phyloP scores from a whole-genome alignment of 2,113 vertebrate genomes.

The Sialia sialis region DNA sequence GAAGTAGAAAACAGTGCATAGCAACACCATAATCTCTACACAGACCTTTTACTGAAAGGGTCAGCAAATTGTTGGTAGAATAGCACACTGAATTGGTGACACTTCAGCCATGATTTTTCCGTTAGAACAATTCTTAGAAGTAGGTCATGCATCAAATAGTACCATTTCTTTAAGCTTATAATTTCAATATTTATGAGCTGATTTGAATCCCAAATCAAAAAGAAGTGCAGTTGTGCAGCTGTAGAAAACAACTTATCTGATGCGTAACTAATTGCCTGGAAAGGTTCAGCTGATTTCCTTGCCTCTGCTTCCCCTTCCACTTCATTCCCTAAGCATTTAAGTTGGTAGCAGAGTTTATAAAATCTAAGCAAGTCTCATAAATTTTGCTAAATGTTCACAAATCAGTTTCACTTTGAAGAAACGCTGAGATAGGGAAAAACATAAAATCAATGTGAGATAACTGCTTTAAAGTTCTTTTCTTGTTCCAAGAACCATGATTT shows the following conservation, averaged over 20 bases:
- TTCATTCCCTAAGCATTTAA: not conserved
- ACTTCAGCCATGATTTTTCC: not conserved
- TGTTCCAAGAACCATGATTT: not conserved
- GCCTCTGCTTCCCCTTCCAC: not conserved
- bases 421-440: not conserved
- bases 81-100: not conserved
- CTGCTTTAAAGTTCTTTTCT: not conserved
- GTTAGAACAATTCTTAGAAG: conserved; percentile 54
- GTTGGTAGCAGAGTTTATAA: not conserved
- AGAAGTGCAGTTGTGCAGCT: conserved; percentile 23
- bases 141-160: conserved; percentile 37
- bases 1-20: not conserved
- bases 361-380: not conserved
- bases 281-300: conserved; percentile 42
- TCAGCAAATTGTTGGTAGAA: not conserved
- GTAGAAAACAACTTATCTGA: conserved; percentile 63
- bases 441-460: not conserved
- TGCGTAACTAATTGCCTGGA: conserved; percentile 57
- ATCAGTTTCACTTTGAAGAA: not conserved
- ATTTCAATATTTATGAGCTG: conserved; percentile 70
- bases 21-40: not conserved
- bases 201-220: conserved; percentile 70
- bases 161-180: conserved; percentile 49
- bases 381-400: not conserved
- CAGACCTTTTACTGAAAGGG: not conserved